Conservation (phyloP, 1,140 invertebrate genomes). For the Drosophila pachea region DNA sequence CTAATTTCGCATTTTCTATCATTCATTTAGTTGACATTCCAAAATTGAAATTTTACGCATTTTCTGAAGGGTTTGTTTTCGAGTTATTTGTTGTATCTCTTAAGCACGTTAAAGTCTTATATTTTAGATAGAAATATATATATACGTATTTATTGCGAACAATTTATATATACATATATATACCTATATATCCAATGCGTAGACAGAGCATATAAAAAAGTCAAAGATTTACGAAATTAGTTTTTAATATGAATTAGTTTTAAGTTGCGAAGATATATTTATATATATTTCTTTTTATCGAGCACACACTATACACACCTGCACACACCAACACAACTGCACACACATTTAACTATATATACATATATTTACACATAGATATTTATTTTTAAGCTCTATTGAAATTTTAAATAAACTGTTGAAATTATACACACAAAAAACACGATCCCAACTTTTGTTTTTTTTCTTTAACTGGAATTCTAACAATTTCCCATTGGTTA, state of each 20-base stretch:
- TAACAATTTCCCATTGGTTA: no score
- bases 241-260: slow-evolving; percentile 47
- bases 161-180: background rate
- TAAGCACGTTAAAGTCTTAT: slow-evolving; percentile 17
- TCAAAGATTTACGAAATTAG: slow-evolving; percentile 57
- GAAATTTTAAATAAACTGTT: slow-evolving; percentile 61
- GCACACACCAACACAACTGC: background rate
- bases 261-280: slow-evolving; percentile 33
- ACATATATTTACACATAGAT: slow-evolving; percentile 19
- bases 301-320: slow-evolving; percentile 34
- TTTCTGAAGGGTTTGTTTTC: slow-evolving; percentile 12
- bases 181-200: slow-evolving; percentile 34
- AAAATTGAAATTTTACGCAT: slow-evolving; percentile 27
- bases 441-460: background rate
- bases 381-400: slow-evolving; percentile 45
- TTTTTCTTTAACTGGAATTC: slow-evolving; percentile 3
- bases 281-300: slow-evolving; percentile 41
- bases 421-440: slow-evolving; percentile 42
- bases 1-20: slow-evolving; percentile 37
- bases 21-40: slow-evolving; percentile 68
- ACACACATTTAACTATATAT: slow-evolving; percentile 29
- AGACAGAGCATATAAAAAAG: slow-evolving; percentile 31
- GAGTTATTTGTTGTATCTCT: slow-evolving; percentile 16
- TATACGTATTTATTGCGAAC: slow-evolving; percentile 9
- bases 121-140: slow-evolving; percentile 7